A percentile compares a stretch with the other conserved stretches of the same genome.
These are phyloP conservation scores for Synergus umbraculus DNA, from an alignment of 2,888 invertebrate species.

Conservation along the genomic window DNA sequence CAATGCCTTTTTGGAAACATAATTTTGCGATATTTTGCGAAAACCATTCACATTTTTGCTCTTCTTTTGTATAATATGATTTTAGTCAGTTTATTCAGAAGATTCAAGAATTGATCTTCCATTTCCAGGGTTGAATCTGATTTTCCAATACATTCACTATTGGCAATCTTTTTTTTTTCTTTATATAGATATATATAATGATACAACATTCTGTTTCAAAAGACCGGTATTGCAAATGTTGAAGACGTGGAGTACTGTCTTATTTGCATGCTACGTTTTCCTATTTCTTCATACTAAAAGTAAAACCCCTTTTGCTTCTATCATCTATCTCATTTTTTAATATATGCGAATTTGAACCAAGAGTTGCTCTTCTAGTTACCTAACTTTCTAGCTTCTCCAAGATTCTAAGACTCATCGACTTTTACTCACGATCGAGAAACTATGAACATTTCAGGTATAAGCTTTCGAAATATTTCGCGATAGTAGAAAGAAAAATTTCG, in stretches of 20 bases:
- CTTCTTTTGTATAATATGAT: background rate
- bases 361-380: conserved; percentile 27
- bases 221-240: background rate
- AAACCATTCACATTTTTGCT: background rate
- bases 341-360: background rate
- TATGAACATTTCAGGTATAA: background rate
- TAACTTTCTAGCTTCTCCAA: conserved; percentile 37
- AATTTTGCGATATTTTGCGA: background rate
- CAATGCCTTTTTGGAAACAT: background rate
- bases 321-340: background rate
- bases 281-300: background rate
- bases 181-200: background rate
- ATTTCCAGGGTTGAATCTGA: background rate
- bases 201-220: conserved; percentile 10
- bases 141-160: conserved; percentile 22
- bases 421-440: conserved; percentile 31
- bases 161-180: background rate
- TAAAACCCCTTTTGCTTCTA: background rate
- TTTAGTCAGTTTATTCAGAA: background rate
- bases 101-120: too few relatives aligned
- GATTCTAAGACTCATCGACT: conserved; percentile 22
- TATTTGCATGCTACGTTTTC: background rate
- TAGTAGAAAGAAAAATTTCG: background rate
- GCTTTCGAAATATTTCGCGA: background rate
- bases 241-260: background rate